Evolutionary conservation across 1,140 invertebrate species (phyloP).

Genomic region (Eumaeus atala): DNA sequence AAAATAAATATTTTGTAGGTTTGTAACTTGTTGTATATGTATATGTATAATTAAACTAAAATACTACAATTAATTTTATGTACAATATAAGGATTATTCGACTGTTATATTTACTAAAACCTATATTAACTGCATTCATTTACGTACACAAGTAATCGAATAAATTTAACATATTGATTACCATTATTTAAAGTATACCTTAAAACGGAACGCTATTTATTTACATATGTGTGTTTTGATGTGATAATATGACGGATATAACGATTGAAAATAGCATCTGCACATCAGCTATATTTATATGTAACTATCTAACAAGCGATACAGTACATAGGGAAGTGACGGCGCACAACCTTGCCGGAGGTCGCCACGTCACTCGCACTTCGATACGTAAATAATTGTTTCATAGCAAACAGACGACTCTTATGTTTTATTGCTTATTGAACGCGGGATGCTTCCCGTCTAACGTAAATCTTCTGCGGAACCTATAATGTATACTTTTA

Average conservation of each 20-base stretch:
- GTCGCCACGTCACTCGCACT: slow-evolving; percentile 62
- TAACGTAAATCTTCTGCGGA: background rate
- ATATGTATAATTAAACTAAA: too few relatives aligned
- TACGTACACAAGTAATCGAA: too few relatives aligned
- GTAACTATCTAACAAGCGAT: slow-evolving; percentile 51
- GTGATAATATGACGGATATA: background rate
- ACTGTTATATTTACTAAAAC: too few relatives aligned
- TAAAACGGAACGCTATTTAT: too few relatives aligned
- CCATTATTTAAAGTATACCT: too few relatives aligned
- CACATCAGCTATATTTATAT: slow-evolving; percentile 25
- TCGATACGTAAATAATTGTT: slow-evolving; percentile 55
- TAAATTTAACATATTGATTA: too few relatives aligned
- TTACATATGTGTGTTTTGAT: too few relatives aligned
- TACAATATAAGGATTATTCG: too few relatives aligned
- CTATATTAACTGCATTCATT: too few relatives aligned
- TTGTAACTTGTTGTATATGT: too few relatives aligned
- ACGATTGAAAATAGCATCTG: slow-evolving; percentile 2
- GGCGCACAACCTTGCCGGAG: slow-evolving; percentile 61
- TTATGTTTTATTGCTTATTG: slow-evolving; percentile 22
- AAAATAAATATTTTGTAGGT: too few relatives aligned
- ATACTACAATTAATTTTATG: too few relatives aligned
- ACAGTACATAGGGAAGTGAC: slow-evolving; percentile 67
- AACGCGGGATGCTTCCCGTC: slow-evolving; percentile 2
- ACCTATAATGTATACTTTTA: background rate
- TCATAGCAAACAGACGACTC: slow-evolving; percentile 39